Evolutionary conservation across 2,113 vertebrate species (phyloP), one percentile per base, ranked within the genome.

Genomic region (Hydrolagus affinis): DNA sequence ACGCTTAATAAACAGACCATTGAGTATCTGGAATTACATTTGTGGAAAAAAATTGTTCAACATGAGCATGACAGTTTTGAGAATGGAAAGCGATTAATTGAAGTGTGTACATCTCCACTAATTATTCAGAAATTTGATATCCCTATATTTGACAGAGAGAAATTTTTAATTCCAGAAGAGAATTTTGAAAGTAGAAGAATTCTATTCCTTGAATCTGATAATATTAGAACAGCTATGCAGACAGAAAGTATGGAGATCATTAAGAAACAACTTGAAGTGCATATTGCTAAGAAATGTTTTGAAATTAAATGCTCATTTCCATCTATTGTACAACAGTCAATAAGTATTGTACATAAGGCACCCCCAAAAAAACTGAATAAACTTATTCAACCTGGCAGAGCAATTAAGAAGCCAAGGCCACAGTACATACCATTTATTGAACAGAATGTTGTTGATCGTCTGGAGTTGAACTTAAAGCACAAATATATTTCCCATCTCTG

Each of bases 231-330:
- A 62, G 21, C 11, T 62, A 17, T 15, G 76, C 57, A 21, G 3
- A 62, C 32, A 62, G n/a, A 62, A 11, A 78, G 15, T 4, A 59
- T 62, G 59, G 21, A 78, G n/a, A 12, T 14, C 25, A 25, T 23
- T 78, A 25, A 15, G 57, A 62, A 25, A 15, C 56, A 78, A 78
- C 11, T 59, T 60, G 59, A 78, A 62, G 62, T 78, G 57, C 15
- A 25, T 62, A 15, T 78, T 62, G 57, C 76, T 62, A 23, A 78
- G 76, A 78, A 78, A 78, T n/a, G 25, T 21, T 21, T 78, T 23
- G 11, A 78, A 78, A 25, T 78, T 44, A 44, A 44, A 44, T 44
- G 44, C 2, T 2, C 44, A 44, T 44, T 44, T 78, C 57, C 76
- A 62, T 1, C 76, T 62, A 12, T 2, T 12, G 56, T 62, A 23